These are phyloP conservation scores for Thereva nobilitata DNA, from an alignment of 2,888 invertebrate species.

Conservation along the genomic window DNA sequence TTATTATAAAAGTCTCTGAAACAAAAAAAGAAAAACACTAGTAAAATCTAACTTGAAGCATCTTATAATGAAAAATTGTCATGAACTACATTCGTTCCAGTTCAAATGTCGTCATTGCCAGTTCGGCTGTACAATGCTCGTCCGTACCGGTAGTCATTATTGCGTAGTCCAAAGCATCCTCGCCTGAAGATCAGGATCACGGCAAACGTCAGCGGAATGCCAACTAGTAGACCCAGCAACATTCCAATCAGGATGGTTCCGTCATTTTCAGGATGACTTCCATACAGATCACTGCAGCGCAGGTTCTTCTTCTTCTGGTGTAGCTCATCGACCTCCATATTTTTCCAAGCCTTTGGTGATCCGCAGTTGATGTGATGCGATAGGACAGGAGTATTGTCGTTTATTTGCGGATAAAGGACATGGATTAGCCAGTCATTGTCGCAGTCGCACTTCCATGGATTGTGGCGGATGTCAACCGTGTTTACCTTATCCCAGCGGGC, in stretches of 20 bases:
- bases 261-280: constrained; percentile 68
- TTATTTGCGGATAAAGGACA: constrained; percentile 63
- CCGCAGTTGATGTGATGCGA: constrained; percentile 63
- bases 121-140: constrained; percentile 74
- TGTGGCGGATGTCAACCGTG: constrained; percentile 69
- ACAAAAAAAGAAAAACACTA: too few species aligned
- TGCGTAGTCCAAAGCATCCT: constrained; percentile 67
- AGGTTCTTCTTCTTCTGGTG: constrained; percentile 63
- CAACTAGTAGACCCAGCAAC: constrained; percentile 65
- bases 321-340: constrained; percentile 64
- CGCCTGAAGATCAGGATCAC: constrained; percentile 66
- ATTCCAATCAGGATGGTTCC: constrained; percentile 71
- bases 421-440: constrained; percentile 77
- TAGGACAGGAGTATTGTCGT: constrained; percentile 44
- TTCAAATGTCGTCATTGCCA: constrained; percentile 20
- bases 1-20: too few species aligned
- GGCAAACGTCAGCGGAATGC: constrained; percentile 68
- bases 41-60: too few species aligned
- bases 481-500: constrained; percentile 73
- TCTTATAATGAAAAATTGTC: too few species aligned
- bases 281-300: constrained; percentile 69
- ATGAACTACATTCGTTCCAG: neutral
- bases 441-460: constrained; percentile 80
- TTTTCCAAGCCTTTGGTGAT: constrained; percentile 68
- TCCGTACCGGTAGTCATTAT: constrained; percentile 64